Evolutionary conservation across 2,797 vertebrate species (phyloP).

Genomic region (Sebastes itinus): DNA sequence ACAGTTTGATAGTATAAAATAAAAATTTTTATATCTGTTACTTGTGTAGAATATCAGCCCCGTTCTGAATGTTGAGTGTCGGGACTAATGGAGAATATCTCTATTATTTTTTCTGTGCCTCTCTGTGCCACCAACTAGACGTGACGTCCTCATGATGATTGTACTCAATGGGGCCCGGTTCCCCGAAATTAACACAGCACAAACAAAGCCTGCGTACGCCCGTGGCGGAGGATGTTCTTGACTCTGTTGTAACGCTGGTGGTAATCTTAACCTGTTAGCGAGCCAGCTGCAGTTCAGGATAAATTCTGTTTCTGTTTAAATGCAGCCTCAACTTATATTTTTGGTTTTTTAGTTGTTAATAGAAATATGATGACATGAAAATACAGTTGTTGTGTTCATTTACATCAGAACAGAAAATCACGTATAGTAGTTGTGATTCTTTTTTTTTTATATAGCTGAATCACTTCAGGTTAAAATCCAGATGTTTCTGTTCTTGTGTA

Average conservation of each 20-base stretch:
- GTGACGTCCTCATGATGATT: constrained; percentile 45
- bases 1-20: not conserved
- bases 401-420: constrained; percentile 16
- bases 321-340: not conserved
- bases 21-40: not conserved
- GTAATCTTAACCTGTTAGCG: not conserved
- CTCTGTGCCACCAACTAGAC: constrained; percentile 40
- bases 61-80: not conserved
- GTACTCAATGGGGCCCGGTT: constrained; percentile 26
- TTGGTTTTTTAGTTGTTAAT: not conserved
- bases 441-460: not conserved
- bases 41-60: not conserved
- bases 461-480: constrained; percentile 19
- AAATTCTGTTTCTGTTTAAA: not conserved
- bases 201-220: constrained; percentile 10
- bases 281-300: not conserved
- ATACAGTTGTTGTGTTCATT: not conserved
- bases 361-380: not conserved
- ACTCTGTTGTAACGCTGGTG: not conserved
- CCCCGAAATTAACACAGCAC: constrained; percentile 28
- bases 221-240: not conserved
- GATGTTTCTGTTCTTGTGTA: constrained; percentile 25
- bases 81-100: not conserved
- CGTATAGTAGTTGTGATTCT: not conserved
- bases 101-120: constrained; percentile 32